Percentiles rank a stretch among this genome's conserved stretches.
Evolutionary conservation across 2,113 vertebrate genomes (phyloP).

Genomic region (Microcebus murinus): DNA sequence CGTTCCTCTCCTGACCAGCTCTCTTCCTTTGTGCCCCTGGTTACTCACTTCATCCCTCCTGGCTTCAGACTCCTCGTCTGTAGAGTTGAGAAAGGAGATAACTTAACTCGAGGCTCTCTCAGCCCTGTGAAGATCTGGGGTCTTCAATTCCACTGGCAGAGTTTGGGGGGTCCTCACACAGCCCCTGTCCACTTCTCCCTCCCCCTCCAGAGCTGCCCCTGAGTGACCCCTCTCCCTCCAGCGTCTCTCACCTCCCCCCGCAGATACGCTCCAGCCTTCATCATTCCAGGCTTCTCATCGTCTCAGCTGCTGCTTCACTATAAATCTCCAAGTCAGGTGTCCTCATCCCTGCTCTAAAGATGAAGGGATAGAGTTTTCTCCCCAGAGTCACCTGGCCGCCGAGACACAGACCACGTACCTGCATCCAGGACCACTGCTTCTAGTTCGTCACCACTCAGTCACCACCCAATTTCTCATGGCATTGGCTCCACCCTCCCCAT

Average conservation of each 20-base stretch:
- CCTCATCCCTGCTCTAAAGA: neutral
- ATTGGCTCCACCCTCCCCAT: neutral
- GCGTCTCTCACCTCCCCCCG: neutral
- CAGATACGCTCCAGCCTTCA: neutral
- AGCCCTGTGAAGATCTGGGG: neutral
- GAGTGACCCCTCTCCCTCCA: neutral
- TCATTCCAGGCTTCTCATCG: no score
- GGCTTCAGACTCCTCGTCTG: neutral
- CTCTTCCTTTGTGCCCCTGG: neutral
- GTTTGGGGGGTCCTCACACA: neutral
- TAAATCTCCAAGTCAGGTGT: no score
- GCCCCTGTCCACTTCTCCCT: neutral
- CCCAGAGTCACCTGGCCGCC: neutral
- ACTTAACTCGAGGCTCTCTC: neutral
- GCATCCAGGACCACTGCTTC: neutral
- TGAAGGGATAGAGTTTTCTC: neutral
- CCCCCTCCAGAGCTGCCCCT: neutral
- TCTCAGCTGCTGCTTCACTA: neutral
- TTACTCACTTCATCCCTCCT: neutral
- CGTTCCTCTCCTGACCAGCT: neutral
- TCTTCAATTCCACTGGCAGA: neutral
- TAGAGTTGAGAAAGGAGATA: neutral
- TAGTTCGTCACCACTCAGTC: neutral
- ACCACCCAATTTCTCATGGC: neutral
- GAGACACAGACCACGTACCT: neutral